Evolutionary conservation across 1,140 invertebrate species (phyloP).

Genomic region (Hyphantria cunea): DNA sequence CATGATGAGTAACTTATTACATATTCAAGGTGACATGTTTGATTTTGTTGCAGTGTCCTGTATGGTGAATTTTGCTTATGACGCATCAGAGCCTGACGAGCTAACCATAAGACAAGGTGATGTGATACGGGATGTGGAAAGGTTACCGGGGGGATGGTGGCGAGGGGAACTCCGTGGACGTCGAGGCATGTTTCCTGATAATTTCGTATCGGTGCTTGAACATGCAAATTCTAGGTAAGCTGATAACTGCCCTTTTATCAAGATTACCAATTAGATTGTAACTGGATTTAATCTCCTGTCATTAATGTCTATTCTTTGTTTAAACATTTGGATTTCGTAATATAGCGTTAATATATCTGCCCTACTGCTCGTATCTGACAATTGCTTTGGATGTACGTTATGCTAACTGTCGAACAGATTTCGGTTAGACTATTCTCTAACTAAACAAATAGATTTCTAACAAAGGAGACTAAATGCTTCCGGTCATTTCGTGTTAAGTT

Average conservation of each 20-base stretch:
- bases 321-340: background rate
- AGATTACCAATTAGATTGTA: no score
- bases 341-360: background rate
- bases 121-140: slow-evolving; percentile 91
- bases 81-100: slow-evolving; percentile 91
- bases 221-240: slow-evolving; percentile 58
- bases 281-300: background rate
- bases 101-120: slow-evolving; percentile 94
- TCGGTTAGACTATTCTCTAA: no score
- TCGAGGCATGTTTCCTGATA: slow-evolving; percentile 98
- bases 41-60: slow-evolving; percentile 85
- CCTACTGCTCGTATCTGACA: no score
- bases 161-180: slow-evolving; percentile 94
- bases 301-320: no score
- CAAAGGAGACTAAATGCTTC: no score
- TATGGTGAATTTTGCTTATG: slow-evolving; percentile 91
- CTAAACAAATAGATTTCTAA: no score
- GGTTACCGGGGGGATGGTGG: slow-evolving; percentile 97
- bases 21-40: slow-evolving; percentile 11
- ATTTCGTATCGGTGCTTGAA: slow-evolving; percentile 92
- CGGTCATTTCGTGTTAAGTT: no score
- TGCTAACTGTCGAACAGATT: no score
- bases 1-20: slow-evolving; percentile 4
- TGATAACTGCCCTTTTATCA: background rate
- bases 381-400: no score